Evolutionary conservation across 37 sponge, comb jelly and placozoan genomes (phyloP), one percentile per base, ranked within the genome.

Genomic region (Bolinopsis microptera): DNA sequence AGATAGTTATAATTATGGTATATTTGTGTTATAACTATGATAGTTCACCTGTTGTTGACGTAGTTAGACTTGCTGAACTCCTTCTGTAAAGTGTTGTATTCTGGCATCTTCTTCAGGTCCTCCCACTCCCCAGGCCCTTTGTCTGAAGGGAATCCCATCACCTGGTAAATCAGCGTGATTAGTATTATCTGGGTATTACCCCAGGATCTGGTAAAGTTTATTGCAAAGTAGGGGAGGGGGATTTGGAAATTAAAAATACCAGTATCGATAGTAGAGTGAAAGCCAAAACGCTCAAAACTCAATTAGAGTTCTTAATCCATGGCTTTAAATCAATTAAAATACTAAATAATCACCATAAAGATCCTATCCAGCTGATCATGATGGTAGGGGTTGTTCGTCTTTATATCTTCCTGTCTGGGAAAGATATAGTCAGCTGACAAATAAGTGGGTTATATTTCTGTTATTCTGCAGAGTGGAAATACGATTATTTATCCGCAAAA

Each of bases 371-470:
- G 94, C 34, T 98, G 99, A 40, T 98, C 99, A 35, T 94, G 95
- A 72, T 98, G 99, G 92, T 98, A 98, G 8, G 99, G 99, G 83
- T 94, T 98, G 82, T 93, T 97, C 22, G 99, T 95, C 93, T 98
- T 98, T 32, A 98, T 95, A 35, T 98, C 99, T 72, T 98, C 99
- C 75, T 98, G 99, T 40, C 90, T 86, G 90, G 61, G 75, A 8
- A n/a, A 8, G 31, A 28, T n/a, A n/a, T n/a, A 67, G 68, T n/a
- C n/a, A n/a, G n/a, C n/a, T n/a, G n/a, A n/a, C n/a, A n/a, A n/a
- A n/a, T n/a, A n/a, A n/a, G n/a, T n/a, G n/a, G n/a, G n/a, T n/a
- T n/a, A n/a, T n/a, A n/a, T n/a, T n/a, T n/a, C n/a, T n/a, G n/a
- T n/a, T n/a, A n/a, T n/a, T n/a, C n/a, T n/a, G n/a, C n/a, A n/a